phyloP scores from a whole-genome alignment of 2,888 invertebrate genomes.

The Rambutsinella grinnellia region DNA sequence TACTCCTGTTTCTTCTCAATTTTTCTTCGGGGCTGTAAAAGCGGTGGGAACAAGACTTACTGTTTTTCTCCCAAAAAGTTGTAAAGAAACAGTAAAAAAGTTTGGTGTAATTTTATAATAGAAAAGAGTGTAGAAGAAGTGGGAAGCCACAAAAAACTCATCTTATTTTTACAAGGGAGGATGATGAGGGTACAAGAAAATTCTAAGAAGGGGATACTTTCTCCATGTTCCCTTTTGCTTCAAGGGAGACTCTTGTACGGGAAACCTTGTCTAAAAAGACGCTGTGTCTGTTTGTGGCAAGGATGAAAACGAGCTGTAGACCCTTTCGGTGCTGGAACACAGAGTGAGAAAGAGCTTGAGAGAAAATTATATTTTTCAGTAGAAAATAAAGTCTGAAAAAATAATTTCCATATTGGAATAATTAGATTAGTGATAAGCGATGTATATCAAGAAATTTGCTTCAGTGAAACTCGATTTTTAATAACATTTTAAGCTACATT shows the following conservation, averaged over 20 bases:
- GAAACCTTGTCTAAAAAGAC: not conserved
- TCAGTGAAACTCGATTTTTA: too few relatives aligned
- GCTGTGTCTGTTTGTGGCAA: too few relatives aligned
- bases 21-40: not conserved
- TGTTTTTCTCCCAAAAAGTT: not conserved
- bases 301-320: too few relatives aligned
- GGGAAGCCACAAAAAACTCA: not conserved
- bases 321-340: too few relatives aligned
- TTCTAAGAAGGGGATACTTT: not conserved
- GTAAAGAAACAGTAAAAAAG: not conserved
- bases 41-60: not conserved
- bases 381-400: not conserved
- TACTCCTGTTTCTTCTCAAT: too few relatives aligned
- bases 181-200: not conserved
- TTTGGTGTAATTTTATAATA: not conserved
- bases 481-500: too few relatives aligned
- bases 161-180: not conserved
- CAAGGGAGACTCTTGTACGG: not conserved
- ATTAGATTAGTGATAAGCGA: too few relatives aligned
- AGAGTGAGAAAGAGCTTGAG: not conserved
- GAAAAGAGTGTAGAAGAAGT: not conserved
- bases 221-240: not conserved
- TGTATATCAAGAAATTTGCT: too few relatives aligned
- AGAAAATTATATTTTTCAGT: too few relatives aligned
- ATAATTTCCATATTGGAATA: too few relatives aligned